These are phyloP conservation scores for Bombus polaris DNA, from an alignment of 1,140 invertebrate genomes.

Conservation along the genomic window DNA sequence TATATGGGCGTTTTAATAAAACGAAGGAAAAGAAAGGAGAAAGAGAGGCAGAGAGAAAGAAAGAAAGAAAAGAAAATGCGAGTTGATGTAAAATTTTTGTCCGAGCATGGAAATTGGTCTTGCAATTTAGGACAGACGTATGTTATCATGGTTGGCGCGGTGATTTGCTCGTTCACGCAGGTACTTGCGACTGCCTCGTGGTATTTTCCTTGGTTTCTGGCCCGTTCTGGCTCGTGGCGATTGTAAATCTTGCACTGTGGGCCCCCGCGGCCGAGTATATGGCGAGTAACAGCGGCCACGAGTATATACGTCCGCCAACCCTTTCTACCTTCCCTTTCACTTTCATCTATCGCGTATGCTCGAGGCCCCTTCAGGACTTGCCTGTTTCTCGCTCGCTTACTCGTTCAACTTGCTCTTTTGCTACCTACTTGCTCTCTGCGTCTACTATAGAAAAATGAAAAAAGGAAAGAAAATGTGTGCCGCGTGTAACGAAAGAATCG, in stretches of 20 bases:
- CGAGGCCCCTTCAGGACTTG: constrained; percentile 66
- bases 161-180: constrained; percentile 35
- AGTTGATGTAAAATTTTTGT: neutral
- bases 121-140: too few species aligned
- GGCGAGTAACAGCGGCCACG: constrained; percentile 66
- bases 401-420: constrained; percentile 44
- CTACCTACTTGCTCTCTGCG: constrained; percentile 58
- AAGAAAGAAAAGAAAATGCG: neutral
- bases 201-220: constrained; percentile 65
- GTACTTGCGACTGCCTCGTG: constrained; percentile 36
- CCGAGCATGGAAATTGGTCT: neutral
- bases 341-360: constrained; percentile 75
- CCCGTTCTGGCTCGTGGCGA: constrained; percentile 64
- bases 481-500: constrained; percentile 46
- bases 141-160: constrained; percentile 23
- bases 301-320: constrained; percentile 73
- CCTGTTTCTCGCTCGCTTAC: constrained; percentile 44
- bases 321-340: constrained; percentile 81
- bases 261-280: constrained; percentile 64
- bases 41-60: too few species aligned
- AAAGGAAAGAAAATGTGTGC: constrained; percentile 30
- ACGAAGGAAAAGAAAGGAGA: too few species aligned
- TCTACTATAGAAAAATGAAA: constrained; percentile 18
- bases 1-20: too few species aligned
- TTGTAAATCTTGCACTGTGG: constrained; percentile 74